Evolutionary conservation across 2,888 invertebrate species (phyloP), one percentile per base, ranked within the genome.

Genomic region (Oligia fasciuncula): DNA sequence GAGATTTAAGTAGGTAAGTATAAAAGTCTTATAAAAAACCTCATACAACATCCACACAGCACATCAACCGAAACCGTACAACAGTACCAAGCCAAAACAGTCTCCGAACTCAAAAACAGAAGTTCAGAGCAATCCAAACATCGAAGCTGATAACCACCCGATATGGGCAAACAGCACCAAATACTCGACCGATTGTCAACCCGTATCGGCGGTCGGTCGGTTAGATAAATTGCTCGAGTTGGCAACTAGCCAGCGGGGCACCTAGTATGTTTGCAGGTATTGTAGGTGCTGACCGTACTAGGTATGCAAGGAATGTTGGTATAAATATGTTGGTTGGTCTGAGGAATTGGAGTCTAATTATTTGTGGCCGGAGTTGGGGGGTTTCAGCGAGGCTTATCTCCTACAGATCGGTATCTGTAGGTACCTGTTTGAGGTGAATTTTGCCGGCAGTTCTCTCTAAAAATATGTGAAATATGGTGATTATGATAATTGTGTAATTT

Each of bases 221-320:
- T 19, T 66, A 85, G 87, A 90, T 91, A 90, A 88, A 89, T 90
- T 79, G 83, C 70, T 75, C 73, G 49, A 72, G 51, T 79, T 88
- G 88, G 89, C 90, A 75, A 54, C 70, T 11, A 6, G 90, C 91
- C 91, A 91, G 29, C 29, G 43, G 54, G 57, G 23, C n/a, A 51
- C 70, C 9, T 70, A 49, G 65, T 40, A 69, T 72, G 17, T 71
- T 63, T 51, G 43, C 57, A n/a, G 75, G 49, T 51, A 51, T 43
- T 73, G 65, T 49, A 60, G 40, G 54, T 67, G 80, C 63, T 68
- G 63, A 62, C 75, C 67, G 40, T 19, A 83, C 62, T 9, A 62
- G n/a, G 63, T 54, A 62, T 23, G n/a, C 29, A 43, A 9, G 14
- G 67, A 49, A 76, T 73, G 51, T 62, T 76, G 14, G 54, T 29